phyloP scores from a whole-genome alignment of 2,113 vertebrate genomes.

The Suncus etruscus region DNA sequence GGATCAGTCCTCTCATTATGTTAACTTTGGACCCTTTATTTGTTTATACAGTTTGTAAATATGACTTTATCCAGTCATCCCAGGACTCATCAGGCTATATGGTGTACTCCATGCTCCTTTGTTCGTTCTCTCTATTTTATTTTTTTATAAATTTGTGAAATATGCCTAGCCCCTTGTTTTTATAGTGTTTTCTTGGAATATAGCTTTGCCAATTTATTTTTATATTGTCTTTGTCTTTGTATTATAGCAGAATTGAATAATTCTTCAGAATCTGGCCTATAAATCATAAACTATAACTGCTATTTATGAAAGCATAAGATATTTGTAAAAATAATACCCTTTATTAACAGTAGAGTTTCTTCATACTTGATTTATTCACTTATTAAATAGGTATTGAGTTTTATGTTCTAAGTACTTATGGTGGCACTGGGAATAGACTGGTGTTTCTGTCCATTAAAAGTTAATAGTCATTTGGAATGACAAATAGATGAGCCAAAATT shows the following conservation, averaged over 20 bases:
- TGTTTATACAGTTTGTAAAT: not conserved
- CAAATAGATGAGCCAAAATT: conserved; percentile 35
- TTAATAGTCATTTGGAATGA: conserved; percentile 51
- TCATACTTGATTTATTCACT: conserved; percentile 53
- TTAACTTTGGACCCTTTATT: too few species aligned
- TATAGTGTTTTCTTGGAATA: conserved; percentile 41
- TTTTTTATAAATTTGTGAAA: conserved; percentile 31
- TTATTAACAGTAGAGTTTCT: conserved; percentile 31
- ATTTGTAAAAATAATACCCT: conserved; percentile 53
- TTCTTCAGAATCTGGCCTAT: not conserved
- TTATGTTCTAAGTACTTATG: not conserved
- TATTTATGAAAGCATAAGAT: conserved; percentile 41
- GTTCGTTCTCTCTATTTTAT: conserved; percentile 39
- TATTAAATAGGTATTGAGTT: conserved; percentile 11
- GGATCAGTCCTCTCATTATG: too few species aligned
- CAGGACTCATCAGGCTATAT: not conserved
- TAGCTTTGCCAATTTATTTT: conserved; percentile 24
- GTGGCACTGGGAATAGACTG: not conserved
- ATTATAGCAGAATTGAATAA: conserved; percentile 32
- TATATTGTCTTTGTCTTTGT: not conserved
- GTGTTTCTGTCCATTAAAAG: conserved; percentile 34
- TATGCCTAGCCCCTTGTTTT: conserved; percentile 21
- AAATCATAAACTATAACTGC: conserved; percentile 37
- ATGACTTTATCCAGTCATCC: conserved; percentile 54
- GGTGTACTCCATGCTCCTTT: not conserved